Percentiles rank a stretch among this genome's conserved stretches.
Conservation (phyloP, 2,888 invertebrate species). For the Xylophagus ater region DNA sequence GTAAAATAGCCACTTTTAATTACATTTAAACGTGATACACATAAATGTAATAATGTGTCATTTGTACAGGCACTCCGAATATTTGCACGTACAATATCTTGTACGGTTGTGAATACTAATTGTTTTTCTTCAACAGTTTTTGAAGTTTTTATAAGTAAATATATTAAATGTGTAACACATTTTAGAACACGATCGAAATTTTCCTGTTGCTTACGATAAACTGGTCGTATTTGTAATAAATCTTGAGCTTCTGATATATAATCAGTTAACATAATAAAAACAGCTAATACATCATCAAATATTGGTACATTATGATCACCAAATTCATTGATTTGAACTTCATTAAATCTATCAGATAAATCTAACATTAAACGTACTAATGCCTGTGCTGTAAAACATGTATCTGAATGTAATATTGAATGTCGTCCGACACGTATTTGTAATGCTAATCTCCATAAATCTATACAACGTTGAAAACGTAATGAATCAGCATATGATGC, state of each 20-base stretch:
- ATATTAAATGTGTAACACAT: constrained; percentile 67
- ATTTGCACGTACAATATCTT: constrained; percentile 48
- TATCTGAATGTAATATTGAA: constrained; percentile 65
- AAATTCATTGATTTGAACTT: constrained; percentile 39
- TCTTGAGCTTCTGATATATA: constrained; percentile 48
- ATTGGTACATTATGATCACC: constrained; percentile 45
- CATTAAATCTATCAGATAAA: constrained; percentile 48
- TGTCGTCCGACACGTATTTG: constrained; percentile 69
- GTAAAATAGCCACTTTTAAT: constrained; percentile 66
- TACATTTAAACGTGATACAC: constrained; percentile 65
- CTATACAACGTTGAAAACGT: constrained; percentile 72
- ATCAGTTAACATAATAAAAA: constrained; percentile 54
- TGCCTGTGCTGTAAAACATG: constrained; percentile 77
- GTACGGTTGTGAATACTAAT: constrained; percentile 41
- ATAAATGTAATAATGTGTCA: constrained; percentile 76
- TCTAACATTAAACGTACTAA: constrained; percentile 74
- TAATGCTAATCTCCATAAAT: constrained; percentile 75
- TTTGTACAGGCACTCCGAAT: constrained; percentile 58
- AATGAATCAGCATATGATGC: constrained; percentile 61
- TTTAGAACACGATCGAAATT: constrained; percentile 71
- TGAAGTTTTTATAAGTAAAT: constrained; percentile 51
- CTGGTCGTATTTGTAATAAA: constrained; percentile 49
- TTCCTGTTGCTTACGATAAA: constrained; percentile 66
- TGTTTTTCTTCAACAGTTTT: constrained; percentile 42
- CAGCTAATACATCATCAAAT: constrained; percentile 58